Evolutionary conservation across 1,140 invertebrate species (phyloP).

Genomic region (Diabrotica undecimpunctata): DNA sequence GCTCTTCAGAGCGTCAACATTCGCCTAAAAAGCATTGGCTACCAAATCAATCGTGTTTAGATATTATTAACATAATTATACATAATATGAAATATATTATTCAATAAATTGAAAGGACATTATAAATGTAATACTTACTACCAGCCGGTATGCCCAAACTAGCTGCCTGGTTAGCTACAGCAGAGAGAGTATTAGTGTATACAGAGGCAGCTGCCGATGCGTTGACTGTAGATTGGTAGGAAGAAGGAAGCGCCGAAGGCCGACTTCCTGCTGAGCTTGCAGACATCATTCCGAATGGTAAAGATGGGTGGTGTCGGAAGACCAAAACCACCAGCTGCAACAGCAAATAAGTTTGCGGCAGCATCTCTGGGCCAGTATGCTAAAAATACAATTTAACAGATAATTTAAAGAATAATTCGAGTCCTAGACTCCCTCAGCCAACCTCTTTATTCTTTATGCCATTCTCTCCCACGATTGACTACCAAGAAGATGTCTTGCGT

Average conservation of each 20-base stretch:
- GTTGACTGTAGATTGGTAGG: slow-evolving; percentile 47
- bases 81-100: background rate
- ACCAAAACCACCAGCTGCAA: slow-evolving; percentile 54
- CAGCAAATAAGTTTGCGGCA: slow-evolving; percentile 51
- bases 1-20: no score
- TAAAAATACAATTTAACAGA: slow-evolving; percentile 39
- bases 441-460: no score
- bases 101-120: background rate
- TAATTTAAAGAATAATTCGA: background rate
- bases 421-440: no score
- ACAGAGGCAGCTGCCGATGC: slow-evolving; percentile 52
- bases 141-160: slow-evolving; percentile 64
- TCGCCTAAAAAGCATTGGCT: no score
- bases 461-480: no score
- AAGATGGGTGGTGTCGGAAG: slow-evolving; percentile 51
- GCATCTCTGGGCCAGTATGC: slow-evolving; percentile 63
- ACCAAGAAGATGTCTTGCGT: no score
- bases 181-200: slow-evolving; percentile 70
- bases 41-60: no score
- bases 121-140: slow-evolving; percentile 51
- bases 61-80: no score
- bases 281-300: slow-evolving; percentile 44
- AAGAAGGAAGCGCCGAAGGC: slow-evolving; percentile 44
- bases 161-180: slow-evolving; percentile 76
- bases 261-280: slow-evolving; percentile 32